phyloP scores from a whole-genome alignment of 2,888 invertebrate species.

The Cheilosia vulpina region DNA sequence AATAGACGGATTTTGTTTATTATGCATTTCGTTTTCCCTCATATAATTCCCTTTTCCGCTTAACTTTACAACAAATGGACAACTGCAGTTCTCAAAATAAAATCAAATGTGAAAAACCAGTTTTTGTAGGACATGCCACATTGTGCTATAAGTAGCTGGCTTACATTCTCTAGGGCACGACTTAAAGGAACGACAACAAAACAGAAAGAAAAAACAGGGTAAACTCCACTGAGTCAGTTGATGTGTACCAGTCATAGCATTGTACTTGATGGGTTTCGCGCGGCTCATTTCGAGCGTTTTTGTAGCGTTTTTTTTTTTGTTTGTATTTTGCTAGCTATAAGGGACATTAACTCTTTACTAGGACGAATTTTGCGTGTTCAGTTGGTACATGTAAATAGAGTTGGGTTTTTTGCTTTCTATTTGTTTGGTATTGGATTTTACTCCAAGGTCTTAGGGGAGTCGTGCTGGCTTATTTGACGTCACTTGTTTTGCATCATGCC shows the following conservation, averaged over 20 bases:
- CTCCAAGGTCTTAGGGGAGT: conserved; percentile 48
- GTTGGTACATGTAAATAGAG: conserved; percentile 36
- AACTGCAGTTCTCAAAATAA: conserved; percentile 62
- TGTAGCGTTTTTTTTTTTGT: conserved; percentile 23
- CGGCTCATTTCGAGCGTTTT: background rate
- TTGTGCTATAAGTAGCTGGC: conserved; percentile 18
- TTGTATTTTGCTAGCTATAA: conserved; percentile 22
- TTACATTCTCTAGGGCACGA: conserved; percentile 49
- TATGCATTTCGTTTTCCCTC: background rate
- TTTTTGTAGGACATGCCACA: conserved; percentile 11
- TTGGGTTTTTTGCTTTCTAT: conserved; percentile 15
- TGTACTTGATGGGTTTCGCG: conserved; percentile 51
- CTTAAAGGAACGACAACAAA: conserved; percentile 17
- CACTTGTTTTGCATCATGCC: conserved; percentile 3
- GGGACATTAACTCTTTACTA: conserved; percentile 69
- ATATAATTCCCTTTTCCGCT: conserved; percentile 14
- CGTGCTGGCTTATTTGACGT: conserved; percentile 38
- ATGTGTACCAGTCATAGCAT: conserved; percentile 68
- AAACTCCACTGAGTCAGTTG: conserved; percentile 49
- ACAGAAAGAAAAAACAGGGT: conserved; percentile 10
- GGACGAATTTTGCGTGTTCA: conserved; percentile 76
- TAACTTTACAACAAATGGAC: conserved; percentile 17
- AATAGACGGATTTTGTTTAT: conserved; percentile 42
- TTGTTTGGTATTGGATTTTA: conserved; percentile 23
- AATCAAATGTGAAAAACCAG: conserved; percentile 17